Percentiles rank a stretch among this genome's conserved stretches.
These are phyloP conservation scores for Drosophila arizonae DNA, from an alignment of 1,140 invertebrate species.

Conservation along the genomic window DNA sequence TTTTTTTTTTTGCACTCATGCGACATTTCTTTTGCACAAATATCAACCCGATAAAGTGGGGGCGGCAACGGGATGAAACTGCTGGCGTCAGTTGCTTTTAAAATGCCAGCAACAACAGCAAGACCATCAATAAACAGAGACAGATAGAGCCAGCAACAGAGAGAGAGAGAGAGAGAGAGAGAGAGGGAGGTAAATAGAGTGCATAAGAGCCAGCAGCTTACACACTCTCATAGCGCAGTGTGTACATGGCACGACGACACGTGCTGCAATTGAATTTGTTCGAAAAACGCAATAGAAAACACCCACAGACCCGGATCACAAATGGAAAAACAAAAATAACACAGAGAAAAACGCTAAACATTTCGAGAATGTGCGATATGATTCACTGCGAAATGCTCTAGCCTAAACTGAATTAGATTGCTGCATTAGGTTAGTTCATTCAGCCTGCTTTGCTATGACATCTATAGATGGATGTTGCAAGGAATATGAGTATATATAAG, in stretches of 20 bases:
- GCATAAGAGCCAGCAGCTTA: conserved; percentile 29
- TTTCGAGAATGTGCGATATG: not conserved
- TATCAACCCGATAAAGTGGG: conserved; percentile 68
- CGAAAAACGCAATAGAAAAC: conserved; percentile 78
- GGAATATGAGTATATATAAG: no score
- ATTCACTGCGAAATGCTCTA: not conserved
- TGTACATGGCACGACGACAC: conserved; percentile 70
- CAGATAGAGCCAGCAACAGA: conserved; percentile 12
- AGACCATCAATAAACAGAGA: conserved; percentile 27
- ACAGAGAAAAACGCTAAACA: conserved; percentile 19
- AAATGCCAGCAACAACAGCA: conserved; percentile 43
- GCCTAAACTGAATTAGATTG: no score
- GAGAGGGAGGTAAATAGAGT: not conserved
- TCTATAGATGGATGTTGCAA: no score
- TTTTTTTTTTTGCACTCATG: conserved; percentile 62
- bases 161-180: not conserved
- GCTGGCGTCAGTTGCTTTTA: conserved; percentile 80
- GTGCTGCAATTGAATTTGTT: conserved; percentile 78
- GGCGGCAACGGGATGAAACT: conserved; percentile 53
- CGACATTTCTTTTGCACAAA: conserved; percentile 73
- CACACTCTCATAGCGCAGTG: conserved; percentile 37
- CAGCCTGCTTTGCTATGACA: no score
- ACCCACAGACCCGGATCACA: conserved; percentile 53
- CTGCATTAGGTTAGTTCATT: no score
- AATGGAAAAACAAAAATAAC: conserved; percentile 7